Percentiles rank a stretch among this genome's conserved stretches.
These are phyloP conservation scores for Formicarius rufipectus DNA, from an alignment of 2,113 vertebrate species.

Conservation along the genomic window DNA sequence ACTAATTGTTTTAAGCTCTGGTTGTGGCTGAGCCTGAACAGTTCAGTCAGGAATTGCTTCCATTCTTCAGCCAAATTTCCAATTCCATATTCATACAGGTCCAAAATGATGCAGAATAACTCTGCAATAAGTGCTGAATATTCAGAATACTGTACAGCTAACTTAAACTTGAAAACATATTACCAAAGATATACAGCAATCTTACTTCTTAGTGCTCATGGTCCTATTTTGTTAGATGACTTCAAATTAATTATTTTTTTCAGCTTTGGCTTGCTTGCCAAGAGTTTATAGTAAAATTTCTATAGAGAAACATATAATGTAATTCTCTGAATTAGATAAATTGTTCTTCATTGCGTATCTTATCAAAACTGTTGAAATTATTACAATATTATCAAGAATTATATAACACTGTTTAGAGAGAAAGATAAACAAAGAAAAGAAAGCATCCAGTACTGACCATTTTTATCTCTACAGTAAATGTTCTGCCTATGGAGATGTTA, in stretches of 20 bases:
- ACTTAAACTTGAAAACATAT: not conserved
- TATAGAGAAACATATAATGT: not conserved
- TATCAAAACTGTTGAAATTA: not conserved
- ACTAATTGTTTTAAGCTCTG: not conserved
- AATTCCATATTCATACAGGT: not conserved
- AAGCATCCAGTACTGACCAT: not conserved
- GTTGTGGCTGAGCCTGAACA: not conserved
- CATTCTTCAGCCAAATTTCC: not conserved
- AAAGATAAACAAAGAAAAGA: not conserved
- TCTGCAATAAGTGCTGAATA: not conserved
- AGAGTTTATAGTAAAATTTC: not conserved
- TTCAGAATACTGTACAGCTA: not conserved
- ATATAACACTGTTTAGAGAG: not conserved
- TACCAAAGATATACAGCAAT: not conserved
- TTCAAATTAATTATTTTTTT: not conserved
- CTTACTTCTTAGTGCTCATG: not conserved
- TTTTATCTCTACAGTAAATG: not conserved
- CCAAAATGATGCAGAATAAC: not conserved
- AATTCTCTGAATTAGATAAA: not conserved
- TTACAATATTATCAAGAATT: not conserved
- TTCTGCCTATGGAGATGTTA: not conserved
- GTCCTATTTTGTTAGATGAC: not conserved
- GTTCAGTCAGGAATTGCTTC: not conserved
- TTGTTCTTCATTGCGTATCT: not conserved
- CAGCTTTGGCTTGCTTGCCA: not conserved